These are phyloP conservation scores for Priocnemis perturbator DNA, from an alignment of 2,888 invertebrate genomes.

Conservation along the genomic window DNA sequence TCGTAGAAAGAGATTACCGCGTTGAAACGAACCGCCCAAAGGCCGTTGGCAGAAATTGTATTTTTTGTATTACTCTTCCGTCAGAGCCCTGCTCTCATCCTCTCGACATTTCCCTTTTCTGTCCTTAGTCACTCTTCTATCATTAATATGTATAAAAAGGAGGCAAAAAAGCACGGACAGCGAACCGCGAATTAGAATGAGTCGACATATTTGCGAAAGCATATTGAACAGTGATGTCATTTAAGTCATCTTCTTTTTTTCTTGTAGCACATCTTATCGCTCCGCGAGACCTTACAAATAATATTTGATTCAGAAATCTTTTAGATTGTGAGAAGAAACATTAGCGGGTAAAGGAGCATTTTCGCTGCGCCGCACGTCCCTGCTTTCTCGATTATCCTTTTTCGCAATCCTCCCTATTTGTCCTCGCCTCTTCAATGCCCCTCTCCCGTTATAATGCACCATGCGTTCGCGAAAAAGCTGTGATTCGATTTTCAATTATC, in stretches of 20 bases:
- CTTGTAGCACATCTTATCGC: too few species aligned
- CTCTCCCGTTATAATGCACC: constrained; percentile 25
- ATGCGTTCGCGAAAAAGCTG: constrained; percentile 62
- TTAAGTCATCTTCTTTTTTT: too few species aligned
- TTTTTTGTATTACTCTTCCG: constrained; percentile 59
- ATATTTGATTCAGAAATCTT: too few species aligned
- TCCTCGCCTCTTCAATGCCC: constrained; percentile 22
- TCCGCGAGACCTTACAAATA: too few species aligned
- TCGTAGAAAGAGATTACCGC: constrained; percentile 64
- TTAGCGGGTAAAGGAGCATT: too few species aligned
- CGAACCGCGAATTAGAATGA: too few species aligned
- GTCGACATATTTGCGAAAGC: too few species aligned
- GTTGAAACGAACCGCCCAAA: constrained; percentile 64
- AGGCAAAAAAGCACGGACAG: too few species aligned
- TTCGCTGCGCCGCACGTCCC: constrained; percentile 12
- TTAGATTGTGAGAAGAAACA: too few species aligned
- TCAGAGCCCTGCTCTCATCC: constrained; percentile 31
- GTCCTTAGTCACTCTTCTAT: constrained; percentile 28
- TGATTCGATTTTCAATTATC: constrained; percentile 58
- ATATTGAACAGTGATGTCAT: too few species aligned
- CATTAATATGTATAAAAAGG: too few species aligned
- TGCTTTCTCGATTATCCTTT: constrained; percentile 11
- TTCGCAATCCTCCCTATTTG: constrained; percentile 18
- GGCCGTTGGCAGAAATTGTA: constrained; percentile 63
- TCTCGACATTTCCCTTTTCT: constrained; percentile 14